Evolutionary conservation across 2,888 invertebrate species (phyloP), one percentile per base, ranked within the genome.

Genomic region (Heliconius ismenius): DNA sequence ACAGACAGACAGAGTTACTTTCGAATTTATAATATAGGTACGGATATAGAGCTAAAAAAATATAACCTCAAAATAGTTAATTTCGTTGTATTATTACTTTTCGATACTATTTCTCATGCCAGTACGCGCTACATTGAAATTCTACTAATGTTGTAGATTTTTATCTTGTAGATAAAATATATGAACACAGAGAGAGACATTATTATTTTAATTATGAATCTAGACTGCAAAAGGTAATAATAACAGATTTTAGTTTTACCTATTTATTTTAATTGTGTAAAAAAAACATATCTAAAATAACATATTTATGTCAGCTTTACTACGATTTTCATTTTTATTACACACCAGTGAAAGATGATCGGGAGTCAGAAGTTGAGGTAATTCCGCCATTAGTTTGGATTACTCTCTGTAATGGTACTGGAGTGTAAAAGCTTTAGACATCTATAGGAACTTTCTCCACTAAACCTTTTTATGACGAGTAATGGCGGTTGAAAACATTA

Each of bases 381-480:
- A 90, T 89, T 88, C 86, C 77, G 84, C 83, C 83, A 86, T 89
- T 89, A 87, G 82, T 83, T 82, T 81, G 84, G 88, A 88, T 89
- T 87, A 83, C 86, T 81, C 60, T 60, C 68, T 76, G 76, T 68
- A 73, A 76, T 76, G 69, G 63, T 63, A 67, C 63, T 54, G 39
- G 63, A 73, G 60, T 49, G 43, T 76, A 76, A 76, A 70, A 60
- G 28, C 26, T 62, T 63, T 49, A 21, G 64, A 18, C 26, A 58
- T 65, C 58, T 58, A 68, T 49, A 49, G 77, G 69, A 73, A 79
- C 79, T 79, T 79, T 79, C 79, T 69, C 77, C 63, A 63, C 36
- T 65, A 68, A 74, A 72, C 54, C 39, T 63, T 65, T 70, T 54
- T 65, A 73, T 73, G 39, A 39, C 54, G 72, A 24, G 21, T 62